phyloP scores from a whole-genome alignment of 1,140 invertebrate genomes.

The Macrostomum lignano region DNA sequence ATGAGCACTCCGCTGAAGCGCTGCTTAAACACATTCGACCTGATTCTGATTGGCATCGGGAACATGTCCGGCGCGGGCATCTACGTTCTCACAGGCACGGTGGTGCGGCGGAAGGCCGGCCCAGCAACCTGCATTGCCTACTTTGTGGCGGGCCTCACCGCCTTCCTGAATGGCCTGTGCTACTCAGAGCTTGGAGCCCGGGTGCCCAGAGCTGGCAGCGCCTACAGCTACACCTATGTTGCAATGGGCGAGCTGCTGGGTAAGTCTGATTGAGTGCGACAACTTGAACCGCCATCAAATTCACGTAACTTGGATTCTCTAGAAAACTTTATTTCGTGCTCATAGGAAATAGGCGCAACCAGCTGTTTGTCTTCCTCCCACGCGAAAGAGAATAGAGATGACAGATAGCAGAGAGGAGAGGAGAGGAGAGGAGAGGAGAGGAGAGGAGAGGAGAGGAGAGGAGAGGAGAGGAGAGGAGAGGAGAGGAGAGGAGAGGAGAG shows the following conservation, averaged over 20 bases:
- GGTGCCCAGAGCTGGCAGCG: constrained; percentile 57
- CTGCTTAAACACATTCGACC: constrained; percentile 54
- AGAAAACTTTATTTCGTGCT: too few relatives aligned
- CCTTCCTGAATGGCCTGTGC: constrained; percentile 50
- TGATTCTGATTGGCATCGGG: constrained; percentile 38
- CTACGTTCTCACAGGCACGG: constrained; percentile 16
- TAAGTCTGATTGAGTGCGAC: too few relatives aligned
- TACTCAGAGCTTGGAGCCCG: constrained; percentile 67
- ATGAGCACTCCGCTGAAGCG: constrained; percentile 54
- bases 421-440: too few relatives aligned
- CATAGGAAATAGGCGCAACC: too few relatives aligned
- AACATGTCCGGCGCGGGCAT: constrained; percentile 63
- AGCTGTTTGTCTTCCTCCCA: too few relatives aligned
- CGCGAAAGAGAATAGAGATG: too few relatives aligned
- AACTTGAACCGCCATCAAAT: too few relatives aligned
- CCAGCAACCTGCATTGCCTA: constrained; percentile 62
- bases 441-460: too few relatives aligned
- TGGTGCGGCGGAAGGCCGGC: constrained; percentile 13
- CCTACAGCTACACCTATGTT: constrained; percentile 32
- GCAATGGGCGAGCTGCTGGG: constrained; percentile 62
- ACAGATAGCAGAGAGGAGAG: too few relatives aligned
- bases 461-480: too few relatives aligned
- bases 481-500: too few relatives aligned
- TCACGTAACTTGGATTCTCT: too few relatives aligned
- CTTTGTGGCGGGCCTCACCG: constrained; percentile 52